Base-by-base conservation (phyloP, 2,888 invertebrate genomes). In the Trichopria drosophilae region DNA sequence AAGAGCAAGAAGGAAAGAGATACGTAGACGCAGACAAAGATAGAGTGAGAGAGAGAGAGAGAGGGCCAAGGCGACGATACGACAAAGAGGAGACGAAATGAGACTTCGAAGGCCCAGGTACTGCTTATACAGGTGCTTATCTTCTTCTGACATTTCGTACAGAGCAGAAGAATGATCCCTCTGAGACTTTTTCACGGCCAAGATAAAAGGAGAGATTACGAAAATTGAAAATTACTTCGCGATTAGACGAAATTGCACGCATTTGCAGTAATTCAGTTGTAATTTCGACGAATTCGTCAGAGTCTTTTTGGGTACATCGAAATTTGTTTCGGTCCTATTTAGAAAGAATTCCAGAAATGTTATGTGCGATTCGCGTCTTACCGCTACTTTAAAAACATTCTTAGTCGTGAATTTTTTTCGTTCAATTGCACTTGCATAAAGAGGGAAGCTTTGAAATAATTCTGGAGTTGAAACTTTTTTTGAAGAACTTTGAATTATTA, bases 1-100 rank as follows among this genome's bases (percentile, higher is more conserved):
- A 29, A 19, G 34, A 29, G 10, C 6, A 24, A 24, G 45, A 32
- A 36, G 20, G 62, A 65, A 64, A 66, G 66, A 66, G 67, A 64
- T 66, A 69, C 67, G 60, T 63, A 60, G 18, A 26, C 19, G 12
- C 23, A 31, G 39, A 23, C 26, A 23, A 19, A 13, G 26, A 39
- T 10, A 9, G 18, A 18, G 16, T 28, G 19, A 2, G 16, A 20
- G 42, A 22, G 24, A 12, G 16, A 28, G 29, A 37, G 35, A 19
- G 12, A 44, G 43, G 26, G 37, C 20, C 15, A 44, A 31, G 9
- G n/a, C 19, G n/a, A 29, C 28, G 3, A 4, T 40, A 9, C 19
- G n/a, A 9, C 34, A 9, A 22, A 28, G 34, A 22, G 29, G 20
- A 16, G 15, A 22, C 6, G 31, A 32, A 43, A 31, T 22, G 32